Evolutionary conservation across 2,113 vertebrate genomes (phyloP).

Genomic region (Hyaena hyaena): DNA sequence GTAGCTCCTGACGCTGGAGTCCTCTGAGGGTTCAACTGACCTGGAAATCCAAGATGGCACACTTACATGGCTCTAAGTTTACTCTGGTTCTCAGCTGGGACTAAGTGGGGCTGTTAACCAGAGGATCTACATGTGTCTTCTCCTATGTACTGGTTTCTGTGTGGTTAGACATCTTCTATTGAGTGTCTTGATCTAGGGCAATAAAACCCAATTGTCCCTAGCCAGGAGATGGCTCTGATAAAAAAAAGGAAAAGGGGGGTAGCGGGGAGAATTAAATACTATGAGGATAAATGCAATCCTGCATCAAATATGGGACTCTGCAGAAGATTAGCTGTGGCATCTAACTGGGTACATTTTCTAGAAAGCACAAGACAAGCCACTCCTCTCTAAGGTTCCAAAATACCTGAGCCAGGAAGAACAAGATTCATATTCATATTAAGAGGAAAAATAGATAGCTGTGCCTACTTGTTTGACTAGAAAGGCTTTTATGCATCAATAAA

Average conservation of each 20-base stretch:
- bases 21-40: background rate
- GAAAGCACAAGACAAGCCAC: background rate
- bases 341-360: background rate
- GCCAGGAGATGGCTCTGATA: background rate
- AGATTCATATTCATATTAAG: constrained; percentile 67
- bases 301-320: background rate
- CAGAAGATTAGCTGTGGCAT: background rate
- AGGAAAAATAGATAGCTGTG: constrained; percentile 54
- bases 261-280: background rate
- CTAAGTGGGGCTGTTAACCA: background rate
- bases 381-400: background rate
- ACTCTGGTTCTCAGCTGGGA: rapidly evolving
- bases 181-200: background rate
- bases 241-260: background rate
- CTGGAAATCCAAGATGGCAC: no score
- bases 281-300: background rate
- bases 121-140: rapidly evolving
- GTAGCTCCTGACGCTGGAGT: no score
- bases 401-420: constrained; percentile 7
- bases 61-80: rapidly evolving
- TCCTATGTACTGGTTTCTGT: background rate
- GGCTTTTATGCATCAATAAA: constrained; percentile 74
- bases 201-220: background rate
- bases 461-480: constrained; percentile 69
- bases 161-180: background rate